Evolutionary conservation across 2,888 invertebrate genomes (phyloP).

Genomic region (Drosophila kuntzei): DNA sequence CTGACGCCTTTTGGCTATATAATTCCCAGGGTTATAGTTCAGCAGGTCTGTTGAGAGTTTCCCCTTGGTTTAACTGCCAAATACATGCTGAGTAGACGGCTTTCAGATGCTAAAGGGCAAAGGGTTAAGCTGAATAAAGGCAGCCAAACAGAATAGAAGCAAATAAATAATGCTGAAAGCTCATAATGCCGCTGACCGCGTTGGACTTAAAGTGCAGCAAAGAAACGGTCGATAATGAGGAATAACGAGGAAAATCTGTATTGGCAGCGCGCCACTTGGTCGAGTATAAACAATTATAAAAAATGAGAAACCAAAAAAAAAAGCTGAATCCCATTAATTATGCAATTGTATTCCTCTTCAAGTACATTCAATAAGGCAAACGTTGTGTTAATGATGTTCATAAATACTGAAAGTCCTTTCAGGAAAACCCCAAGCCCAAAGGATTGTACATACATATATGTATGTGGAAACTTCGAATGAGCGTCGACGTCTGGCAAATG

Average conservation of each 20-base stretch:
- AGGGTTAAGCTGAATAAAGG: constrained; percentile 45
- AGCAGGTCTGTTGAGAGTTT: constrained; percentile 13
- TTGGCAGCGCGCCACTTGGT: constrained; percentile 37
- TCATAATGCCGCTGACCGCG: constrained; percentile 45
- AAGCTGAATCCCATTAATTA: constrained; percentile 46
- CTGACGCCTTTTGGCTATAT: not conserved
- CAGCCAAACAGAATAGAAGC: constrained; percentile 19
- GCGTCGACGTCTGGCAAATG: constrained; percentile 41
- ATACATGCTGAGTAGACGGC: constrained; percentile 7
- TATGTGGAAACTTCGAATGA: not conserved
- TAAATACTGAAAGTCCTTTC: constrained; percentile 56
- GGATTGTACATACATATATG: constrained; percentile 1
- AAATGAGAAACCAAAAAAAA: constrained; percentile 41
- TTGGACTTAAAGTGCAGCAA: constrained; percentile 38
- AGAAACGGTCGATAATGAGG: constrained; percentile 32
- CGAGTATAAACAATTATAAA: constrained; percentile 48
- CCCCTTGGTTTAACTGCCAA: constrained; percentile 8
- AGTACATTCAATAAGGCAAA: constrained; percentile 5
- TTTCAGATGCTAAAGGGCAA: constrained; percentile 23
- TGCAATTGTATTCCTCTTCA: constrained; percentile 6
- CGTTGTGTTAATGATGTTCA: constrained; percentile 39
- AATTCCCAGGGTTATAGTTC: constrained; percentile 20
- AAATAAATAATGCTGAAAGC: constrained; percentile 40
- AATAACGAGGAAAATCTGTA: constrained; percentile 27
- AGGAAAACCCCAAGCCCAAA: constrained; percentile 13